Evolutionary conservation across 2,113 vertebrate species (phyloP).

Genomic region (Nestor notabilis): DNA sequence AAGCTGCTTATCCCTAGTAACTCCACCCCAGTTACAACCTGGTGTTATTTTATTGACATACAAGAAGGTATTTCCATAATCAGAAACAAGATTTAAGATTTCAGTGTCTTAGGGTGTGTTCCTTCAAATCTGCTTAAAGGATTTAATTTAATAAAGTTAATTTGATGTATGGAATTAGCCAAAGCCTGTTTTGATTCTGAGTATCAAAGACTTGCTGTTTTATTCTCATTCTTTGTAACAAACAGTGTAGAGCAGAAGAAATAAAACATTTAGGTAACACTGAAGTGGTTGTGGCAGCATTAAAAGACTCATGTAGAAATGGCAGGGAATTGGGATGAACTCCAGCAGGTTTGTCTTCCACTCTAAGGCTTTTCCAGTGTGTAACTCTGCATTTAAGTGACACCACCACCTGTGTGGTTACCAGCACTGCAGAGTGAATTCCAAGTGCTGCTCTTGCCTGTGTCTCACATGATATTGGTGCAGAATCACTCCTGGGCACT

Average conservation of each 20-base stretch:
- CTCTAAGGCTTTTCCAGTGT: neutral
- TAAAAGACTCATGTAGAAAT: neutral
- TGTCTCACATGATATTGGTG: neutral
- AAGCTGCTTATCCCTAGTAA: neutral
- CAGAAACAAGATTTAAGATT: neutral
- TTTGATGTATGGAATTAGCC: neutral
- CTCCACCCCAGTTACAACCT: neutral
- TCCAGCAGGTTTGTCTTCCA: neutral
- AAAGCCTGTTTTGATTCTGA: neutral
- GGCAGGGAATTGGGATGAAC: neutral
- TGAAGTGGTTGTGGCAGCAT: neutral
- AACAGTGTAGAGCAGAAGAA: neutral
- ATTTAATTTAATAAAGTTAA: too few relatives aligned
- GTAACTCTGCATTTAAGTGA: neutral
- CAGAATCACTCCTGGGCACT: neutral
- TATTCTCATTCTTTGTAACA: neutral
- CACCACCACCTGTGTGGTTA: neutral
- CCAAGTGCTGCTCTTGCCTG: neutral
- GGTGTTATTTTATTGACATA: neutral
- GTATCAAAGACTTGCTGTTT: neutral
- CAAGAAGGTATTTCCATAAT: neutral
- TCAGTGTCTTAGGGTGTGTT: neutral
- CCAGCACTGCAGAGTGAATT: neutral
- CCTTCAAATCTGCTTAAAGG: neutral
- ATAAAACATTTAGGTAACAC: neutral